phyloP scores from a whole-genome alignment of 2,888 invertebrate species.

The Perizoma flavofasciatum region DNA sequence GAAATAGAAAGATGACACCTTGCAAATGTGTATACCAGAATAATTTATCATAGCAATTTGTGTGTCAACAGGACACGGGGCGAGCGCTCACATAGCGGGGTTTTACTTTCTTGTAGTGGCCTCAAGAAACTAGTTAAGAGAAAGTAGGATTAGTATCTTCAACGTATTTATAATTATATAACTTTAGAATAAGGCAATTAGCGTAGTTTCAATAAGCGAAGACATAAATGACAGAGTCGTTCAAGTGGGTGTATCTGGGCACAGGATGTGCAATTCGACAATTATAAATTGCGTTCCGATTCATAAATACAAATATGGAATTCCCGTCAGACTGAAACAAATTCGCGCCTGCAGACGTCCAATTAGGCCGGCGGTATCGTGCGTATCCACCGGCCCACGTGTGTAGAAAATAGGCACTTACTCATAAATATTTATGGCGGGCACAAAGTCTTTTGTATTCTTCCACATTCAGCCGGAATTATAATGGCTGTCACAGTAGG shows the following conservation, averaged over 20 bases:
- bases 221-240: constrained; percentile 33
- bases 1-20: constrained; percentile 29
- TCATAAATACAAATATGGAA: constrained; percentile 52
- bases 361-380: constrained; percentile 77
- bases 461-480: constrained; percentile 79
- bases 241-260: constrained; percentile 38
- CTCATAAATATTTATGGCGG: constrained; percentile 81
- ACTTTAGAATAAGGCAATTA: constrained; percentile 47
- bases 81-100: constrained; percentile 78
- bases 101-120: constrained; percentile 82
- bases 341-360: constrained; percentile 73
- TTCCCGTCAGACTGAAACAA: constrained; percentile 66
- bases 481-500: constrained; percentile 81
- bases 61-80: constrained; percentile 81
- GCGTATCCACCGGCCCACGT: constrained; percentile 79
- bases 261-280: constrained; percentile 34
- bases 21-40: constrained; percentile 62
- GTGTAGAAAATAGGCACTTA: constrained; percentile 77
- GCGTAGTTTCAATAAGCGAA: constrained; percentile 31
- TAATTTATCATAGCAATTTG: constrained; percentile 71
- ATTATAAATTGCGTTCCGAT: constrained; percentile 48
- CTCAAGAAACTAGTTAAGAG: constrained; percentile 81
- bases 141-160: constrained; percentile 80
- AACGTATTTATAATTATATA: constrained; percentile 72
- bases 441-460: constrained; percentile 78